Conservation (phyloP, 2,797 vertebrate genomes). For the Phoxinus dragarum region DNA sequence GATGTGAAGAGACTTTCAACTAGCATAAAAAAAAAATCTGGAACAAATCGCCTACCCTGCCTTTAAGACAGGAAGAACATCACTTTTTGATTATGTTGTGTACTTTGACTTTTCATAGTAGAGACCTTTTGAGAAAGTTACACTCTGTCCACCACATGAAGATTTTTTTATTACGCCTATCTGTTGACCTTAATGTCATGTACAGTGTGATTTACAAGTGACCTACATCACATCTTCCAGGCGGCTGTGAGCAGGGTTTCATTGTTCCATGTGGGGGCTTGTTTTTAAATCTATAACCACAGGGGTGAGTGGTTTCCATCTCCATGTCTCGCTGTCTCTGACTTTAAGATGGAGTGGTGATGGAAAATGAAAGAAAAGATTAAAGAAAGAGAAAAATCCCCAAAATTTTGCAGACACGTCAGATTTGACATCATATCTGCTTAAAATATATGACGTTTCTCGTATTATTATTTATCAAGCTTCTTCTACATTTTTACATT, state of each 20-base stretch:
- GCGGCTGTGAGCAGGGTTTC: constrained; percentile 40
- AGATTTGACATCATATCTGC: background rate
- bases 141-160: background rate
- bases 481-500: constrained; percentile 6
- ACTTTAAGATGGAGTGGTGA: constrained; percentile 12
- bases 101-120: background rate
- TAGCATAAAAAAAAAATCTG: too few species aligned
- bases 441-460: background rate
- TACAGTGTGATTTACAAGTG: constrained; percentile 40
- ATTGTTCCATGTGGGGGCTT: constrained; percentile 62
- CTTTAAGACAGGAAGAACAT: too few species aligned
- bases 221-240: constrained; percentile 55
- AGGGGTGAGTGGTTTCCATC: constrained; percentile 50
- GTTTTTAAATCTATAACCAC: constrained; percentile 53
- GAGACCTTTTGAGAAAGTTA: background rate
- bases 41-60: too few species aligned
- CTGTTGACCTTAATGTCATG: constrained; percentile 42
- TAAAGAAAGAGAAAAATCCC: background rate
- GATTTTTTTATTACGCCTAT: constrained; percentile 5
- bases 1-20: too few species aligned
- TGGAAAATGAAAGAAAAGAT: constrained; percentile 37
- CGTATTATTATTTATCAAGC: background rate
- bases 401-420: background rate
- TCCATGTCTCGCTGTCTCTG: background rate
- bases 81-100: too few species aligned